Base-by-base conservation (phyloP, 2,797 vertebrate species). In the Stomatorhinus walkeri region DNA sequence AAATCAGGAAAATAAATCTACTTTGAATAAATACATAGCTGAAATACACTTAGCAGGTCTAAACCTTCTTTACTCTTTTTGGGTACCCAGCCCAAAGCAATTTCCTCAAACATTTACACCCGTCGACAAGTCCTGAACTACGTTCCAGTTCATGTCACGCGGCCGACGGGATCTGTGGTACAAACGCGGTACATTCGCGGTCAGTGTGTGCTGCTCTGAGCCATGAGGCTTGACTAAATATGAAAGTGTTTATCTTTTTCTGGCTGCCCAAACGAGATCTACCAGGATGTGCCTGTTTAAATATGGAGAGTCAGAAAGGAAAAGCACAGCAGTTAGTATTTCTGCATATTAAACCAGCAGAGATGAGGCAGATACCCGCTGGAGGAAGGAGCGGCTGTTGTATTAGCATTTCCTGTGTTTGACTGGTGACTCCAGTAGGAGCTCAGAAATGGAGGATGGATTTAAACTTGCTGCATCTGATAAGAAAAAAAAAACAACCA, bases 51-150 rank as follows among this genome's bases (percentile, higher is more conserved):
- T 85, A 68, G 59, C 52, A 64, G 88, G 6, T 87, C 84, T 87
- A 87, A 72, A 32, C 87, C 48, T 19, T 76, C 83, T 85, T 59
- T 85, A 43, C 14, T 49, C 40, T 86, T 64, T 72, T 61, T 72
- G 88, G 88, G 88, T 87, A 89, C 54, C 88, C 88, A 89, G 88
- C 88, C 85, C 88, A 87, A 9, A 56, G n/a, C 84, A 87, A 64
- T 52, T 10, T 89, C 83, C 22, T 64, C 79, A 51, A 56, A 85
- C 88, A 89, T 85, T 86, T 54, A 87, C 84, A 64, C 46, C 7
- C 79, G 84, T 87, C 85, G 56, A 87, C 7, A 87, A 56, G 32
- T 24, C 61, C 84, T 79, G 72, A 54, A 12, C 72, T 56, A 76
- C 8, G 5, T 54, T 64, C 48, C 64, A 56, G 32, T 54, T 87